phyloP scores from a whole-genome alignment of 2,797 vertebrate genomes.

The Sciaenops ocellatus region DNA sequence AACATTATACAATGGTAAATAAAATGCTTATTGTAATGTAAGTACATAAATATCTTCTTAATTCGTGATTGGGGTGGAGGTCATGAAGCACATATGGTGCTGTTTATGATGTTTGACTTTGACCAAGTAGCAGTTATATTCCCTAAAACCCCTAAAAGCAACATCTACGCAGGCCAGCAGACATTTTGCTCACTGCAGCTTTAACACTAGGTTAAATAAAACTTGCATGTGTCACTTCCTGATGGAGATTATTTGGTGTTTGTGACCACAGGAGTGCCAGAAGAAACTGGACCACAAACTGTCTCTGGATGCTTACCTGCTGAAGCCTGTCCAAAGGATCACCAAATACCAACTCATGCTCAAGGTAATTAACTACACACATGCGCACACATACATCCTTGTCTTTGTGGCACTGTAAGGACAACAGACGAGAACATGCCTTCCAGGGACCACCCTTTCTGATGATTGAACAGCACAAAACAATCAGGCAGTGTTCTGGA shows the following conservation, averaged over 20 bases:
- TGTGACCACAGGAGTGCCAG: slow-evolving; percentile 90
- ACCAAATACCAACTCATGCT: slow-evolving; percentile 94
- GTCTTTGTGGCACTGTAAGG: not conserved
- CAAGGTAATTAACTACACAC: slow-evolving; percentile 83
- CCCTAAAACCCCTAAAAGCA: not conserved
- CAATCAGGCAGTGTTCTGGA: too few relatives aligned
- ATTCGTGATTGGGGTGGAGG: not conserved
- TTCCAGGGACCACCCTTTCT: not conserved
- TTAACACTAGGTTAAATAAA: not conserved
- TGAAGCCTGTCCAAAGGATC: slow-evolving; percentile 96
- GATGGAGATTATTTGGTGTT: slow-evolving; percentile 35
- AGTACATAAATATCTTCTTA: not conserved
- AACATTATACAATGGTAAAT: too few relatives aligned
- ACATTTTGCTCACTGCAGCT: not conserved
- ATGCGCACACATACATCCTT: too few relatives aligned
- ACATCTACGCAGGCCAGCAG: not conserved
- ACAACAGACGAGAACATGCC: not conserved
- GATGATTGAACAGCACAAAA: too few relatives aligned
- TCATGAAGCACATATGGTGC: not conserved
- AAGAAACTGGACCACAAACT: slow-evolving; percentile 95
- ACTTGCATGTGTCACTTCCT: not conserved
- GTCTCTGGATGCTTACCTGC: slow-evolving; percentile 93
- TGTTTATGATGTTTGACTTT: not conserved
- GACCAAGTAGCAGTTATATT: too few relatives aligned
- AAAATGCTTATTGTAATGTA: too few relatives aligned